These are phyloP conservation scores for Lasioglossum leucozonium DNA, from an alignment of 2,888 invertebrate species.

Conservation along the genomic window DNA sequence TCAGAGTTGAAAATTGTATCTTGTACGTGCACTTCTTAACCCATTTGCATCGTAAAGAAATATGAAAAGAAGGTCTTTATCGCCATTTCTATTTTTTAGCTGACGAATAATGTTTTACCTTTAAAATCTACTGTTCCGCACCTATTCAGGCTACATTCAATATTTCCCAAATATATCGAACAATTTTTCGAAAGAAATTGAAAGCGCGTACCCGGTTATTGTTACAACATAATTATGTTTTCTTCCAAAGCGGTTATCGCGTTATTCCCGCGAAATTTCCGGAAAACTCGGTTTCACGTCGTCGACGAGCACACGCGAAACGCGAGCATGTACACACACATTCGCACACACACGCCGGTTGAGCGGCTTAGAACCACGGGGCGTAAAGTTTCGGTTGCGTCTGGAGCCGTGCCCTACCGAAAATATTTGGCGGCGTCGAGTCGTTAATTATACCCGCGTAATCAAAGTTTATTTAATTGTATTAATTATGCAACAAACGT, in stretches of 20 bases:
- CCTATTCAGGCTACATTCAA: too few relatives aligned
- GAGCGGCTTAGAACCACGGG: background rate
- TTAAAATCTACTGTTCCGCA: too few relatives aligned
- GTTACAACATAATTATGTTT: background rate
- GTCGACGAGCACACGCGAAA: background rate
- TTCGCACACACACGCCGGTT: background rate
- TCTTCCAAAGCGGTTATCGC: background rate
- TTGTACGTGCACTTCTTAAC: too few relatives aligned
- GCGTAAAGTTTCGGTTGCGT: background rate
- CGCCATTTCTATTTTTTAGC: too few relatives aligned
- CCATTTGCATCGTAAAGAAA: too few relatives aligned
- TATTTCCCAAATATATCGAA: too few relatives aligned
- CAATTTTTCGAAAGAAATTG: too few relatives aligned
- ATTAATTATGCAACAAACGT: constrained; percentile 37
- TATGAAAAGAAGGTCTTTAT: too few relatives aligned
- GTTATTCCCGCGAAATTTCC: background rate
- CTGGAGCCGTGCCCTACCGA: background rate
- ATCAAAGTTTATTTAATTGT: constrained; percentile 35
- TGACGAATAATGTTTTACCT: too few relatives aligned
- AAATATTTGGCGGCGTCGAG: background rate
- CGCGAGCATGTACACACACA: too few relatives aligned
- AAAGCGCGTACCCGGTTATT: too few relatives aligned
- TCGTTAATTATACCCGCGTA: constrained; percentile 18
- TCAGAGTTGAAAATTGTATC: background rate
- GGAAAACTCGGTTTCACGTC: background rate